Conservation (phyloP, 2,797 vertebrate species). For the Tinamus major region DNA sequence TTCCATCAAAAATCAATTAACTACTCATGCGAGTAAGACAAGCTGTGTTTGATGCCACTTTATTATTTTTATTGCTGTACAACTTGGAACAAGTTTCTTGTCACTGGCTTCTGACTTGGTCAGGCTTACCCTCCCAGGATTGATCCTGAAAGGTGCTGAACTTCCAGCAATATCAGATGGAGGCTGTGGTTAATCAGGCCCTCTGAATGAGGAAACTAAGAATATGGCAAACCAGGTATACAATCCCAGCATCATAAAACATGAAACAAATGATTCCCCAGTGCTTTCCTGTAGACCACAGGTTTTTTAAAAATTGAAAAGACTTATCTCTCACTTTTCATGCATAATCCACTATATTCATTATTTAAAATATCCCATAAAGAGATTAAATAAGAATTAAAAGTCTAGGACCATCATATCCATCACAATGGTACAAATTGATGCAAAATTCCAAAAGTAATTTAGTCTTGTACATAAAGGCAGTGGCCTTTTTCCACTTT, state of each 20-base stretch:
- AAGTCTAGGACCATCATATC: slow-evolving; percentile 65
- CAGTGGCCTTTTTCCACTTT: slow-evolving; percentile 43
- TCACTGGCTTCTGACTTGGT: background rate
- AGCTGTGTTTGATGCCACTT: background rate
- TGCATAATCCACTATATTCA: slow-evolving; percentile 70
- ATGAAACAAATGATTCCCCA: slow-evolving; percentile 49
- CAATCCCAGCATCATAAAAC: slow-evolving; percentile 37
- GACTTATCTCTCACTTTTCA: slow-evolving; percentile 71
- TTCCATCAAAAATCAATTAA: background rate
- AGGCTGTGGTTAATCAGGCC: background rate
- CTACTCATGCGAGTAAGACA: background rate
- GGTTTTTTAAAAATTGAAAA: slow-evolving; percentile 62
- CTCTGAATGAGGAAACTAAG: slow-evolving; percentile 1
- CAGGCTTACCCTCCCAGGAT: background rate
- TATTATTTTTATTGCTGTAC: background rate
- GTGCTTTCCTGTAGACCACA: slow-evolving; percentile 47
- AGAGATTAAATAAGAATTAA: slow-evolving; percentile 77
- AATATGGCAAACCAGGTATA: slow-evolving; percentile 34
- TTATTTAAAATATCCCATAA: slow-evolving; percentile 72
- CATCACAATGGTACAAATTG: slow-evolving; percentile 63
- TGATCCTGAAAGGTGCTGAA: background rate
- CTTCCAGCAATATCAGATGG: background rate
- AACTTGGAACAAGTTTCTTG: background rate
- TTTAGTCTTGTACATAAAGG: slow-evolving; percentile 38
- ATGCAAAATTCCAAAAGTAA: slow-evolving; percentile 34